Base-by-base conservation (phyloP, 30 jellyfish, hydroid and myxozoan genomes). In the Morbakka virulenta region DNA sequence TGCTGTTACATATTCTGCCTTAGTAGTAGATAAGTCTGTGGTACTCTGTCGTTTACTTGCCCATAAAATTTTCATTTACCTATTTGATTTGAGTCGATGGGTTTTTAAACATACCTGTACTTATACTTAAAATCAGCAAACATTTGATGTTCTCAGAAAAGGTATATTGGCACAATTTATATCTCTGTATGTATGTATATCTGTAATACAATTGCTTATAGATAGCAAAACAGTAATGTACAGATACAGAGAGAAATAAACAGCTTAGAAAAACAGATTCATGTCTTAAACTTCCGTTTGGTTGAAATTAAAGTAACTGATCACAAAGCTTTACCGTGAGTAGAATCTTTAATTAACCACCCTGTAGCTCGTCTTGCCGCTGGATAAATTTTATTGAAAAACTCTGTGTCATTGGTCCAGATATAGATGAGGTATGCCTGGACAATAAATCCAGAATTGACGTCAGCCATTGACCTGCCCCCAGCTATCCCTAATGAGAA, bases 391-490 rank as follows among this genome's bases (percentile, higher is more conserved):
- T 83, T 88, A 31, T 85, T 91, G 62, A 93, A 93, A 64, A 93
- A 93, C 22, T 34, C 77, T 2, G 99, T 93, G 52, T 93, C 99
- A 68, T 93, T 93, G 0, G 99, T 85, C 99, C 99, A 93, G 67
- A 76, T 86, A 88, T 93, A 93, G 26, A 93, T 66, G 49, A 93
- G 69, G 47, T 84, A 87, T 14, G 96, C 96, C 35, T 93, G 99
- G 24, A 77, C 95, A 32, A 93, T 90, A 53, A 83, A 93, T 14
- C 95, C 99, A 4, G 86, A 96, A 33, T 93, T 93, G n/a, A 85
- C 99, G 49, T 93, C 99, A 0, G 99, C 77, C 99, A 93, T 93
- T 2, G 76, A 34, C 36, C 99, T 67, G 35, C 99, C 99, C 2
- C 99, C 99, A 24, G 97, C 97, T 14, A 34, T 74, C 0, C 94